Evolutionary conservation across 2,888 invertebrate species (phyloP), one percentile per base, ranked within the genome.

Genomic region (Amblyjoppa proteus): DNA sequence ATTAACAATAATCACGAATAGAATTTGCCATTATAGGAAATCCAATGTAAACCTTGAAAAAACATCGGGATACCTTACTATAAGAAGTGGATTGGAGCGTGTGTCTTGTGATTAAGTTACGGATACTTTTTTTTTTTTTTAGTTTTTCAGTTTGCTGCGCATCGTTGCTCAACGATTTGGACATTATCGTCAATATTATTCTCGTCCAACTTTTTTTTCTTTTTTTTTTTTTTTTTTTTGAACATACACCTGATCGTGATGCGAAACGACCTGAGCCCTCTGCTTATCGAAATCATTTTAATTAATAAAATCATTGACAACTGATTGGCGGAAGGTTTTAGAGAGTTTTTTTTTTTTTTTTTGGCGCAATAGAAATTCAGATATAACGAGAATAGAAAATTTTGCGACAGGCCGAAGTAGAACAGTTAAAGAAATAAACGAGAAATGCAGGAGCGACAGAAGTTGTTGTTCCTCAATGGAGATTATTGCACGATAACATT

Each of bases 61-160:
- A 83, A 89, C 89, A 88, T 86, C 88, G 87, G 88, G 88, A 89
- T 86, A 93, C 93, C 93, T 93, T 93, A 93, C 93, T 93, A 93
- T 93, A 93, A 93, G 93, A 93, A 93, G 90, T 93, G 93, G 93
- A 93, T 93, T 93, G 92, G 91, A 93, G 89, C 89, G 88, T 90
- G 87, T 89, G 88, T 88, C 89, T 89, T 88, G 89, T 90, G 89
- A 89, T 88, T 70, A 73, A 85, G 68, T 80, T 80, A 73, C 61
- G 61, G 74, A 77, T 77, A 74, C 49, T 58, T 73, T 20, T 61
- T n/a, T 79, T 3, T 81, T 68, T 3, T 20, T 58, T 70, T 31
- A 45, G 64, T 81, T 75, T 56, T 78, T 71, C 71, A 85, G 87
- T 84, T 88, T 84, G 89, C 87, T 90, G 89, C 88, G 86, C 88